A percentile compares a stretch with the other conserved stretches of the same genome.
These are phyloP conservation scores for Dipus sagitta DNA, from an alignment of 2,797 vertebrate species.

Conservation along the genomic window DNA sequence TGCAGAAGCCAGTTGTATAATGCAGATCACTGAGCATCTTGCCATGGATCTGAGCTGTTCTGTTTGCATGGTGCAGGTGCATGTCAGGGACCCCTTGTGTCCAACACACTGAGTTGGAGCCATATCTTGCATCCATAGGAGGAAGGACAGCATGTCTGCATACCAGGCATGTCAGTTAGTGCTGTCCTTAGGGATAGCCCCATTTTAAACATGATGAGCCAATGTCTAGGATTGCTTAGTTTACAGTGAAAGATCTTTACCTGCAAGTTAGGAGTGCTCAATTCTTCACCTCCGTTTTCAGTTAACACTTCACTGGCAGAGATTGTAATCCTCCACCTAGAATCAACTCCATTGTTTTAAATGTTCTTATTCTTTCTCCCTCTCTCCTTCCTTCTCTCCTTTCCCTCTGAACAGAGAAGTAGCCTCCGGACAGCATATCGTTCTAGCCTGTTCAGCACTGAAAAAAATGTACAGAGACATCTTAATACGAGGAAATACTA, in stretches of 20 bases:
- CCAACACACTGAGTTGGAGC: not conserved
- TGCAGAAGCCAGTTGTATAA: not conserved
- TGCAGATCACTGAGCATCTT: not conserved
- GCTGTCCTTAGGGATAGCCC: not conserved
- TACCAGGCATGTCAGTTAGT: no score
- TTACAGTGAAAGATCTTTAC: not conserved
- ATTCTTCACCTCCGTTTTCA: not conserved
- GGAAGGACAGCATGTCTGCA: not conserved
- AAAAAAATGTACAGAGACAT: slow-evolving; percentile 92
- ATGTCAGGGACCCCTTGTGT: rapidly evolving
- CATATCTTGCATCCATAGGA: not conserved
- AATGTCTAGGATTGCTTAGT: not conserved
- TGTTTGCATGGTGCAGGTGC: not conserved
- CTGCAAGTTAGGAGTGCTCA: not conserved
- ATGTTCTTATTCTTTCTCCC: not conserved
- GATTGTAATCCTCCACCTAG: not conserved
- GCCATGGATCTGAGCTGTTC: not conserved
- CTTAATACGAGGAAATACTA: slow-evolving; percentile 87
- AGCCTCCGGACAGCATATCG: slow-evolving; percentile 83
- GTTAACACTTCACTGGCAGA: not conserved
- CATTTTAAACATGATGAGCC: not conserved
- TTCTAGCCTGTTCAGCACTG: slow-evolving; percentile 95
- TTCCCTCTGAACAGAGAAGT: slow-evolving; percentile 84
- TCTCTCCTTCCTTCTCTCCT: not conserved
- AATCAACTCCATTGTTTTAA: not conserved